Percentiles rank a stretch among this genome's conserved stretches.
Evolutionary conservation across 2,797 vertebrate genomes (phyloP).

Genomic region (Bradypus variegatus): DNA sequence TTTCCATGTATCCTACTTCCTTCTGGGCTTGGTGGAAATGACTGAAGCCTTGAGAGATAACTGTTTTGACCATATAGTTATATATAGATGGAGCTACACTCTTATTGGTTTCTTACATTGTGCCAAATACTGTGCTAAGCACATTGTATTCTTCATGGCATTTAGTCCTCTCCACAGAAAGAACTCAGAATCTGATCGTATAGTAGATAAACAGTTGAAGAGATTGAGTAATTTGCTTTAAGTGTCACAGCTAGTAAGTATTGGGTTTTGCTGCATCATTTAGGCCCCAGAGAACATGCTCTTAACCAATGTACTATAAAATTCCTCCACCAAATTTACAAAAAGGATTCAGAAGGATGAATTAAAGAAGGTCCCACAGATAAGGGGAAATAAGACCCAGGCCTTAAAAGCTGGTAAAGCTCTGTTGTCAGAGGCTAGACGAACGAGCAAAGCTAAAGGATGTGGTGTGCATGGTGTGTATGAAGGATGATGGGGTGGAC

Average conservation of each 20-base stretch:
- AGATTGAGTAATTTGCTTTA: not conserved
- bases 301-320: not conserved
- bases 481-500: not conserved
- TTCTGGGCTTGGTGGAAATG: not conserved
- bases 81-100: not conserved
- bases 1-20: no score
- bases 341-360: not conserved
- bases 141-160: not conserved
- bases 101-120: not conserved
- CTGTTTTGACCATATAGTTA: accelerated
- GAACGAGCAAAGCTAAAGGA: not conserved
- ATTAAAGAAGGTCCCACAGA: not conserved
- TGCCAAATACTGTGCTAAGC: not conserved
- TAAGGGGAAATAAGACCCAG: not conserved
- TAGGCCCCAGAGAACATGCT: not conserved
- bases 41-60: not conserved
- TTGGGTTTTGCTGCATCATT: not conserved
- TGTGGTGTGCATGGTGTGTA: not conserved
- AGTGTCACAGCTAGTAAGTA: not conserved
- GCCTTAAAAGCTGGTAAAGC: not conserved
- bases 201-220: not conserved
- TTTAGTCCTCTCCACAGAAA: not conserved
- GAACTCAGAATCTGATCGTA: no score
- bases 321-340: not conserved
- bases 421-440: not conserved